phyloP scores from a whole-genome alignment of 2,888 invertebrate species.

The Trissolcus brochymenae region DNA sequence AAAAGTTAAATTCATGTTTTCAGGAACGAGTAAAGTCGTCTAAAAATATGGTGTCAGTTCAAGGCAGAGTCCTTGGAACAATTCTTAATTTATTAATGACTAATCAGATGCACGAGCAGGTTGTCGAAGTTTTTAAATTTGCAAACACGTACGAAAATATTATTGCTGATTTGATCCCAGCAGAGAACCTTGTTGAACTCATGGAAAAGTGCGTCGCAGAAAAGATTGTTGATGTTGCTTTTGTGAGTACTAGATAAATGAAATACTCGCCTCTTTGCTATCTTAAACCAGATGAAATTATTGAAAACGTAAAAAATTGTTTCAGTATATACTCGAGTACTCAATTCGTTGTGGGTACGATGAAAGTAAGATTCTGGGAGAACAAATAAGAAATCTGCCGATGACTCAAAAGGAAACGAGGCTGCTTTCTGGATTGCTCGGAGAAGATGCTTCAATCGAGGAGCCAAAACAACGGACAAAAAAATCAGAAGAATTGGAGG shows the following conservation, averaged over 20 bases:
- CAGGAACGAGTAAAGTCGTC: conserved; percentile 3
- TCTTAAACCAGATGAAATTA: background rate
- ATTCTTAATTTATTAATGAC: conserved; percentile 73
- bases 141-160: conserved; percentile 67
- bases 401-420: conserved; percentile 77
- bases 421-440: conserved; percentile 6
- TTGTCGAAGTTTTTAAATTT: conserved; percentile 56
- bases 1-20: background rate
- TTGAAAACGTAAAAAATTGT: background rate
- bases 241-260: conserved; percentile 74
- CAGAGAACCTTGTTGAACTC: conserved; percentile 77
- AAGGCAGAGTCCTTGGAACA: conserved; percentile 21
- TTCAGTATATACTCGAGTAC: conserved; percentile 79
- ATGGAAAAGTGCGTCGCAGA: conserved; percentile 79
- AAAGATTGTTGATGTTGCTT: conserved; percentile 77
- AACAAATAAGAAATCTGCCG: conserved; percentile 73
- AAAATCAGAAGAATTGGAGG: background rate
- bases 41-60: background rate
- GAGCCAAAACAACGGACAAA: background rate
- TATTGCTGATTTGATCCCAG: conserved; percentile 78
- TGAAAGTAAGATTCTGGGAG: conserved; percentile 76
- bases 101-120: conserved; percentile 78
- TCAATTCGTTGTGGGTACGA: conserved; percentile 79
- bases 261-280: background rate
- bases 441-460: background rate